Conservation (phyloP, 2,113 vertebrate genomes). For the Menura novaehollandiae region DNA sequence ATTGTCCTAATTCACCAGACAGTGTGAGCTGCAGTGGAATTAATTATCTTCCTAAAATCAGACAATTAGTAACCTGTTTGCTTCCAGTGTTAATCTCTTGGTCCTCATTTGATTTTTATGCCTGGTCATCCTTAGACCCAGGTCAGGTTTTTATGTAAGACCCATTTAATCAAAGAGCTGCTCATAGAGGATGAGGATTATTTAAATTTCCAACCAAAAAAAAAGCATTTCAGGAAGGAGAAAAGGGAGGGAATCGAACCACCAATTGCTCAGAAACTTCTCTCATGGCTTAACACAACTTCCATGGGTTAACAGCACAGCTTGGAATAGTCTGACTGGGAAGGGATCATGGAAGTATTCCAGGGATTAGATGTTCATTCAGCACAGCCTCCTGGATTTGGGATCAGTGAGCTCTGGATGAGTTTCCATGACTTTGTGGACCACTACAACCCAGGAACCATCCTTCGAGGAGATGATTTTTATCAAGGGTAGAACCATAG, state of each 20-base stretch:
- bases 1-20: not conserved
- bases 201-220: not conserved
- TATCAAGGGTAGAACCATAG: not conserved
- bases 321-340: not conserved
- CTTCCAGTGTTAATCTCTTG: not conserved
- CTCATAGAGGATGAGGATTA: not conserved
- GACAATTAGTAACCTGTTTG: not conserved
- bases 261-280: not conserved
- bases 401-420: not conserved
- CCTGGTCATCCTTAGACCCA: accelerated
- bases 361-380: not conserved
- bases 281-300: not conserved
- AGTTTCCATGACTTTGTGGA: not conserved
- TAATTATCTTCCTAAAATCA: not conserved
- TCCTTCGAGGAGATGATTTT: not conserved
- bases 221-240: not conserved
- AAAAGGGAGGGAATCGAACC: not conserved
- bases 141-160: not conserved
- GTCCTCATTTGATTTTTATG: not conserved
- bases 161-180: not conserved
- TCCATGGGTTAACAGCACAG: not conserved
- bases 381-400: not conserved
- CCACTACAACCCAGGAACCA: not conserved
- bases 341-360: not conserved
- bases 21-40: not conserved